Percentiles rank a stretch among this genome's conserved stretches.
Evolutionary conservation across 2,113 vertebrate species (phyloP).

Genomic region (Hydrochoerus hydrochaeris): DNA sequence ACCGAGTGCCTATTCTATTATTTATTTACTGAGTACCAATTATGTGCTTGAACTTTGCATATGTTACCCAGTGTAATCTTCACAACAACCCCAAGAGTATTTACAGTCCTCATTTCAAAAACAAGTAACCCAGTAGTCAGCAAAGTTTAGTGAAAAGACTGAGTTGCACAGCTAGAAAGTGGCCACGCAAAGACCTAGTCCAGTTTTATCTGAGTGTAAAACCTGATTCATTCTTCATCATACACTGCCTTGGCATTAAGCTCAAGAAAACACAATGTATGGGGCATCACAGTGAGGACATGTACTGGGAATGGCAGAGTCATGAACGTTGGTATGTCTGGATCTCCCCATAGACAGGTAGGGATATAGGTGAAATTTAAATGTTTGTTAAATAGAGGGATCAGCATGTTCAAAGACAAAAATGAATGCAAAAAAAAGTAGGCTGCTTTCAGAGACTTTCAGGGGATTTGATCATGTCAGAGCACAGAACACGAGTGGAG

Average conservation of each 20-base stretch:
- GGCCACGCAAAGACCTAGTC: neutral
- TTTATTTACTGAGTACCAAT: neutral
- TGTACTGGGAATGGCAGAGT: too few relatives aligned
- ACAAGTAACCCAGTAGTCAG: neutral
- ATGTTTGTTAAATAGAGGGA: neutral
- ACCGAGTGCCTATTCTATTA: neutral
- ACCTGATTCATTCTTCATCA: neutral
- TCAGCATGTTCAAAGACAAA: neutral
- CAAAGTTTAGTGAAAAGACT: neutral
- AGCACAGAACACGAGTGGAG: neutral
- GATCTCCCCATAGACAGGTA: neutral
- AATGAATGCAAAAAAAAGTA: neutral
- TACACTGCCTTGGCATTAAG: neutral
- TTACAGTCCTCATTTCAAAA: slow-evolving; percentile 57
- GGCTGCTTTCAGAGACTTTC: neutral
- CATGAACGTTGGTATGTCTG: neutral
- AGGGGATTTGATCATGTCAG: neutral
- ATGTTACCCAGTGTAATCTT: slow-evolving; percentile 36
- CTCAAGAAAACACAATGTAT: neutral
- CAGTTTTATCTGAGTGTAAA: neutral
- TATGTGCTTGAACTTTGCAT: slow-evolving; percentile 10
- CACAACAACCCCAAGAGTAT: neutral
- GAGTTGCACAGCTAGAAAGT: slow-evolving; percentile 1
- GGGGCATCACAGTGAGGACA: neutral
- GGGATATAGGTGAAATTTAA: neutral